These are phyloP conservation scores for Pontoporia blainvillei DNA, from an alignment of 2,113 vertebrate genomes.

Conservation along the genomic window DNA sequence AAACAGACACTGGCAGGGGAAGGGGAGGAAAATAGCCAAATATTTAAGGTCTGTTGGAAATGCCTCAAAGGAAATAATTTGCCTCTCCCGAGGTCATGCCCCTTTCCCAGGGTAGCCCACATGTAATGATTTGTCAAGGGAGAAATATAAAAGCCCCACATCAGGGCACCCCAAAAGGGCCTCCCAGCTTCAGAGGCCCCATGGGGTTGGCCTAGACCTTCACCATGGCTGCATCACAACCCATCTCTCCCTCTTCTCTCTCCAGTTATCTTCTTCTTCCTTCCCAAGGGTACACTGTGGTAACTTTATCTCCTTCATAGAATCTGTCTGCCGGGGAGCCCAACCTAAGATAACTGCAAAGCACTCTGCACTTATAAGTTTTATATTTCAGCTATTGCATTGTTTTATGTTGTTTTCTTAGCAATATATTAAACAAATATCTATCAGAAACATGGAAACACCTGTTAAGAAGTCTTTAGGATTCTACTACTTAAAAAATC, in stretches of 20 bases:
- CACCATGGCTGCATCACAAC: accelerated
- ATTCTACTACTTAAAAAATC: not conserved
- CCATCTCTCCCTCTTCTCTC: accelerated
- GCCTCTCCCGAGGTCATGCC: accelerated
- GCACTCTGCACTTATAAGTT: not conserved
- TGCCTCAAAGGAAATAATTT: not conserved
- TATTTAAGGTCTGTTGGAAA: not conserved
- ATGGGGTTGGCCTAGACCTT: accelerated
- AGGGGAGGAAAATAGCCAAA: no score
- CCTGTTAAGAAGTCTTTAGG: not conserved
- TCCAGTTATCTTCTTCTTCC: not conserved
- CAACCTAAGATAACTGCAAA: not conserved
- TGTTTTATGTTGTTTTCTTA: not conserved
- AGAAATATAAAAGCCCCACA: not conserved
- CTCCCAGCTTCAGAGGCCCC: accelerated
- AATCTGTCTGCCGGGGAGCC: not conserved
- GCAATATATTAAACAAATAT: not conserved
- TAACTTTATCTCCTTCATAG: not conserved
- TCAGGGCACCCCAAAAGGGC: not conserved
- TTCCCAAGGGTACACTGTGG: accelerated
- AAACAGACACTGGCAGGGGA: not conserved
- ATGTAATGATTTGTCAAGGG: not conserved
- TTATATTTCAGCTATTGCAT: not conserved
- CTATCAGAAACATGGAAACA: not conserved
- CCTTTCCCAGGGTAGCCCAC: not conserved